A percentile compares a stretch with the other conserved stretches of the same genome.
phyloP scores from a whole-genome alignment of 1,140 invertebrate species.

The Ceratina calcarata region DNA sequence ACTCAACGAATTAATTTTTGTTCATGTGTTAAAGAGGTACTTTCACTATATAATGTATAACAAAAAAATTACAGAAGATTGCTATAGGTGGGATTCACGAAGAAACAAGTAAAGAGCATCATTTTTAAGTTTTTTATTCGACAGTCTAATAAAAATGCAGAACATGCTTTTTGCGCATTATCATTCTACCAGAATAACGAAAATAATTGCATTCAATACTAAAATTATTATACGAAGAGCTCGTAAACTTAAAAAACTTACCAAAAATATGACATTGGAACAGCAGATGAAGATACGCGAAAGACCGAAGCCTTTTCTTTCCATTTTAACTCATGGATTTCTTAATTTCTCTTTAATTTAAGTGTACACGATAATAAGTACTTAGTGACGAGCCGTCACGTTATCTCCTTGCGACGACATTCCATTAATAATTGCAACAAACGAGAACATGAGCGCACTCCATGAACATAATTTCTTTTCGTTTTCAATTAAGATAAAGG shows the following conservation, averaged over 20 bases:
- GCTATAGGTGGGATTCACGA: too few relatives aligned
- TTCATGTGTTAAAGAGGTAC: too few relatives aligned
- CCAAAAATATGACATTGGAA: slow-evolving; percentile 77
- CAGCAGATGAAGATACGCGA: slow-evolving; percentile 76
- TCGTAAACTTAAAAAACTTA: slow-evolving; percentile 57
- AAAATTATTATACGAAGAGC: too few relatives aligned
- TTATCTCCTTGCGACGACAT: slow-evolving; percentile 24
- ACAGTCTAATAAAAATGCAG: too few relatives aligned
- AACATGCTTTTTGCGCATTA: too few relatives aligned
- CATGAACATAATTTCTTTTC: background rate
- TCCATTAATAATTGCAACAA: slow-evolving; percentile 14
- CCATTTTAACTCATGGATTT: slow-evolving; percentile 60
- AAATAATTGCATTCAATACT: too few relatives aligned
- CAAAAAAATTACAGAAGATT: too few relatives aligned
- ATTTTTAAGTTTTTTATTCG: too few relatives aligned
- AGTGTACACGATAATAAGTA: background rate
- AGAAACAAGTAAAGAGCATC: too few relatives aligned
- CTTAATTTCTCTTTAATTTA: background rate
- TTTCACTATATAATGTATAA: too few relatives aligned
- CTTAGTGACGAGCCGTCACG: slow-evolving; percentile 22
- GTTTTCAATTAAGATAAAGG: background rate
- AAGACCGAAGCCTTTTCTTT: slow-evolving; percentile 57
- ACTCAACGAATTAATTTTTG: too few relatives aligned
- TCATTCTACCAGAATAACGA: too few relatives aligned
- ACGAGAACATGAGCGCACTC: background rate